A percentile compares a stretch with the other conserved stretches of the same genome.
phyloP scores from a whole-genome alignment of 2,797 vertebrate species.

The Myotis vivesi region DNA sequence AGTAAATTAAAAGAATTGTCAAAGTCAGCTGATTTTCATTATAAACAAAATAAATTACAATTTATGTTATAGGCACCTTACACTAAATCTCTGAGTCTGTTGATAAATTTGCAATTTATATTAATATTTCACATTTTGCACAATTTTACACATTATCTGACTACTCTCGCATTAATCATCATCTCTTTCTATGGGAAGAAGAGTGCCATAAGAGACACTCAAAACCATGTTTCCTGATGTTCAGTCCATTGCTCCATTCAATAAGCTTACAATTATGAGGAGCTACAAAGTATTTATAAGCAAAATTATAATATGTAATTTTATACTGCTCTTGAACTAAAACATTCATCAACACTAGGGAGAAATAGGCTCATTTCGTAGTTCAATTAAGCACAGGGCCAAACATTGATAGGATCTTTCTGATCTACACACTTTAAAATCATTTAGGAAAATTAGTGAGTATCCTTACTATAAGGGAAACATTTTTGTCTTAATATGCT shows the following conservation, averaged over 20 bases:
- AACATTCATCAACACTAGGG: background rate
- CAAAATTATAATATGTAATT: background rate
- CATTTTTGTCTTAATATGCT: constrained; percentile 70
- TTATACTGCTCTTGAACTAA: background rate
- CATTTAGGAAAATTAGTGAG: constrained; percentile 60
- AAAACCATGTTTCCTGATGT: background rate
- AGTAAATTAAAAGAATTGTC: background rate
- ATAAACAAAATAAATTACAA: background rate
- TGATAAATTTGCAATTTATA: background rate
- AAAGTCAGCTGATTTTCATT: background rate
- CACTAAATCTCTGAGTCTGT: background rate
- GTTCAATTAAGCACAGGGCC: background rate
- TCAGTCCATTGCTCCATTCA: background rate
- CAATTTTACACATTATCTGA: background rate
- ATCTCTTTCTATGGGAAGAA: background rate
- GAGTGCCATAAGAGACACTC: background rate
- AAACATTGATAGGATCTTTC: background rate
- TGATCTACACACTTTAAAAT: background rate
- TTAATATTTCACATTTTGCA: background rate
- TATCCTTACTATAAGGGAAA: constrained; percentile 64
- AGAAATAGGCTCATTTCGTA: background rate
- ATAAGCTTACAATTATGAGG: background rate
- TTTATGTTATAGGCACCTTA: background rate
- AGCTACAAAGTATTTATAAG: background rate
- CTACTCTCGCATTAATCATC: background rate